phyloP scores from a whole-genome alignment of 2,797 vertebrate genomes.

The Kryptolebias ocellatus region DNA sequence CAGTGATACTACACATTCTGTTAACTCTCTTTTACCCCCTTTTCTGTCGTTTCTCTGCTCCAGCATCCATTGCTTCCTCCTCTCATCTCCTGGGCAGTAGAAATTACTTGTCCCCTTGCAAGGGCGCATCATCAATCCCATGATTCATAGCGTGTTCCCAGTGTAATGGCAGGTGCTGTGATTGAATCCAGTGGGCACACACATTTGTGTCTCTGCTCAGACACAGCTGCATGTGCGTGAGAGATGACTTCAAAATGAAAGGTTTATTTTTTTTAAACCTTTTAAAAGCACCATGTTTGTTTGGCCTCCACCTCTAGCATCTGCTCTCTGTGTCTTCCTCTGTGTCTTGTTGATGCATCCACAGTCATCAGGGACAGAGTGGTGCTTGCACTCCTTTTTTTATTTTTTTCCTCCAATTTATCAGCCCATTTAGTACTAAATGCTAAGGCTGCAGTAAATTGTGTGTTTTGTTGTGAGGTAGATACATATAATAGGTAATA shows the following conservation, averaged over 20 bases:
- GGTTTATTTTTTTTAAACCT: constrained; percentile 65
- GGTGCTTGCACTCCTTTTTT: constrained; percentile 22
- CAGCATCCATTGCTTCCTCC: constrained; percentile 64
- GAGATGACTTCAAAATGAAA: constrained; percentile 68
- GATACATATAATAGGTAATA: constrained; percentile 50
- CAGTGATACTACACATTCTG: constrained; percentile 49
- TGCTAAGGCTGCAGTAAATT: constrained; percentile 54
- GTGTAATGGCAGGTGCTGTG: constrained; percentile 63
- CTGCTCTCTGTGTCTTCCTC: not conserved
- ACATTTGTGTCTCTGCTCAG: constrained; percentile 58
- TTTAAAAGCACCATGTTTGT: constrained; percentile 63
- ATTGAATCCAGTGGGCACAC: constrained; percentile 68
- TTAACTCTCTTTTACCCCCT: constrained; percentile 51
- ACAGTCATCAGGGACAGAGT: constrained; percentile 37
- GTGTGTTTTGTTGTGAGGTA: constrained; percentile 45
- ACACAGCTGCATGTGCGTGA: constrained; percentile 57
- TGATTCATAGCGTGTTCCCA: constrained; percentile 66
- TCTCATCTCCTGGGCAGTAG: constrained; percentile 71
- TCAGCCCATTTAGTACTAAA: constrained; percentile 58
- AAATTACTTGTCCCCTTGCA: constrained; percentile 82
- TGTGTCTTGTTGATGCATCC: constrained; percentile 26
- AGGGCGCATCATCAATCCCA: constrained; percentile 73
- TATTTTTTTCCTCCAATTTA: constrained; percentile 35
- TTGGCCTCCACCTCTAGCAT: constrained; percentile 38
- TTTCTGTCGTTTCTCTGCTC: constrained; percentile 42